Evolutionary conservation across 1,140 invertebrate species (phyloP), one percentile per base, ranked within the genome.

Genomic region (Coptotermes formosanus): DNA sequence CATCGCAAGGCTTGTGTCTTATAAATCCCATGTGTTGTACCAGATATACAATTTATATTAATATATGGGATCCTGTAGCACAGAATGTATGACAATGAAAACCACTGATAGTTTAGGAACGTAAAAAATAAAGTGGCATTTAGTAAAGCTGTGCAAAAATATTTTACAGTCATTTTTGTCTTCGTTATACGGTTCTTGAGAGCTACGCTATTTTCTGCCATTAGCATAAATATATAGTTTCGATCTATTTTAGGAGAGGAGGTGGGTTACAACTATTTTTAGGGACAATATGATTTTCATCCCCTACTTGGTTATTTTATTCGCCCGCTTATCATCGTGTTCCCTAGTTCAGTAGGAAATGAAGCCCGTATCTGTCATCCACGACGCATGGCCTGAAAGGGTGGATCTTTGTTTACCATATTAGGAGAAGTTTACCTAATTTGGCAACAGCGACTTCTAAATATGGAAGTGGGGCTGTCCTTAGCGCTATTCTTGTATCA

Each of bases 361-460:
- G 84, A 82, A 85, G 38, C n/a, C 83, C 59, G 83, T 82, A 81
- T 85, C 83, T 87, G 83, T 85, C 86, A 85, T 52, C 43, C 44
- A 64, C 44, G 30, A 45, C 44, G 45, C 19, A 83, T 59, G n/a
- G 44, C 82, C 86, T 16, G 82, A 84, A 87, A 86, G 87, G 88
- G 87, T 87, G 88, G 87, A 88, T 89, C 89, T 89, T 87, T 85
- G 88, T 88, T 89, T 88, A 86, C 90, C 89, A 88, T 90, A 90
- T 89, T 89, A 88, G 90, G 89, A 87, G 88, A 89, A 90, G 88
- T 89, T 89, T 90, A 89, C 90, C 90, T 89, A 89, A 90, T 90
- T 90, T 90, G 89, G 90, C 89, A 89, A 88, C 88, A 88, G 87
- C 88, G 87, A 89, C 89, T 90, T 89, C 89, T 90, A 89, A 90